phyloP scores from a whole-genome alignment of 2,888 invertebrate genomes.

The Heliconius hortense region DNA sequence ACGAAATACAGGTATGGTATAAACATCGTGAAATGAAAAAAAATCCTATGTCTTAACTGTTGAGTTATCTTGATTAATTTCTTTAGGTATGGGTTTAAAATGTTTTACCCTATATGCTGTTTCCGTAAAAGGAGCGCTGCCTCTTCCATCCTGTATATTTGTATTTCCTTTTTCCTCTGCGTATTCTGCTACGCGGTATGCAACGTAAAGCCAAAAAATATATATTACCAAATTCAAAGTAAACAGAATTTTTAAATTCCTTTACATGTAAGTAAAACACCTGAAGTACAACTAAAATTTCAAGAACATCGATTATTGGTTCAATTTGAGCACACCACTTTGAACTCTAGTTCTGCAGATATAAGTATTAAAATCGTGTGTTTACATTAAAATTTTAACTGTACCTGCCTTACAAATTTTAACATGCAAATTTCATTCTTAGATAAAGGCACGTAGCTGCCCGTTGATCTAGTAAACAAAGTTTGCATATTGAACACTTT shows the following conservation, averaged over 20 bases:
- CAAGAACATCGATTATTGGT: constrained; percentile 18
- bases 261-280: constrained; percentile 8
- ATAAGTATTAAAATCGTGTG: constrained; percentile 22
- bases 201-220: too few species aligned
- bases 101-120: too few species aligned
- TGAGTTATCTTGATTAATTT: too few species aligned
- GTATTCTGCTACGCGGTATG: too few species aligned
- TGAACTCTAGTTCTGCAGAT: not conserved
- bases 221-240: too few species aligned
- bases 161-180: too few species aligned
- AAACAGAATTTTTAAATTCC: constrained; percentile 14
- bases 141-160: too few species aligned
- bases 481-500: constrained; percentile 41
- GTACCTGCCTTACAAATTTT: constrained; percentile 35
- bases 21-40: too few species aligned
- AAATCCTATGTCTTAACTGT: too few species aligned
- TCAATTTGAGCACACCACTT: constrained; percentile 6
- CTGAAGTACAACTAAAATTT: constrained; percentile 21
- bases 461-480: constrained; percentile 42
- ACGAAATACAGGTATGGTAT: too few species aligned
- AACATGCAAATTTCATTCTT: constrained; percentile 42
- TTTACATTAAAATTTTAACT: constrained; percentile 30
- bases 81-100: too few species aligned
- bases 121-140: too few species aligned
- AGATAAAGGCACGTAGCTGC: constrained; percentile 37